Conservation (phyloP, 2,797 vertebrate genomes). For the Sphenodon punctatus region DNA sequence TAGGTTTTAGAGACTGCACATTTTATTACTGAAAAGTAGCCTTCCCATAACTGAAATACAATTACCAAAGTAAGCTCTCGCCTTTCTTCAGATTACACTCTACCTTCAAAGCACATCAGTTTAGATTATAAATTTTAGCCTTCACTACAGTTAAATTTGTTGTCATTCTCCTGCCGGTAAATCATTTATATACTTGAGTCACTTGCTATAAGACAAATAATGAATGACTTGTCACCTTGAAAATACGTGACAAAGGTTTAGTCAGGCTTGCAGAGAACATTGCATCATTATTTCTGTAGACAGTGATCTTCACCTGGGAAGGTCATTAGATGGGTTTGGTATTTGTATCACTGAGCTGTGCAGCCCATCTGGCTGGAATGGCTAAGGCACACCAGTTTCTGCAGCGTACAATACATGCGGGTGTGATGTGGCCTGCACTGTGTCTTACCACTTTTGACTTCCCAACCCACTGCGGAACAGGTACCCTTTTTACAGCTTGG, state of each 20-base stretch:
- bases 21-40: constrained; percentile 15
- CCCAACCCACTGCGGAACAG: too few relatives aligned
- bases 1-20: background rate
- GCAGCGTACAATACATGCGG: too few relatives aligned
- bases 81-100: constrained; percentile 34
- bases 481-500: too few relatives aligned
- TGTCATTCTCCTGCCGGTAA: constrained; percentile 31
- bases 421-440: too few relatives aligned
- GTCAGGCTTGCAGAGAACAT: background rate
- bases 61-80: constrained; percentile 8
- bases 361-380: too few relatives aligned
- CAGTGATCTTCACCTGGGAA: constrained; percentile 14
- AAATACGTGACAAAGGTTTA: background rate
- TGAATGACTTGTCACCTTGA: constrained; percentile 46
- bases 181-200: constrained; percentile 41
- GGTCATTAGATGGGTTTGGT: constrained; percentile 20
- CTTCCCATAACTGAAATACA: background rate
- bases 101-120: constrained; percentile 32
- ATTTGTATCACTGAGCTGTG: too few relatives aligned
- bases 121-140: constrained; percentile 35
- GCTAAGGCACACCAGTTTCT: too few relatives aligned
- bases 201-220: constrained; percentile 41
- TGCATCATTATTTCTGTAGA: constrained; percentile 27
- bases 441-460: too few relatives aligned
- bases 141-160: constrained; percentile 62